Conservation (phyloP, 2,797 vertebrate species). For the Eutrigla gurnardus region DNA sequence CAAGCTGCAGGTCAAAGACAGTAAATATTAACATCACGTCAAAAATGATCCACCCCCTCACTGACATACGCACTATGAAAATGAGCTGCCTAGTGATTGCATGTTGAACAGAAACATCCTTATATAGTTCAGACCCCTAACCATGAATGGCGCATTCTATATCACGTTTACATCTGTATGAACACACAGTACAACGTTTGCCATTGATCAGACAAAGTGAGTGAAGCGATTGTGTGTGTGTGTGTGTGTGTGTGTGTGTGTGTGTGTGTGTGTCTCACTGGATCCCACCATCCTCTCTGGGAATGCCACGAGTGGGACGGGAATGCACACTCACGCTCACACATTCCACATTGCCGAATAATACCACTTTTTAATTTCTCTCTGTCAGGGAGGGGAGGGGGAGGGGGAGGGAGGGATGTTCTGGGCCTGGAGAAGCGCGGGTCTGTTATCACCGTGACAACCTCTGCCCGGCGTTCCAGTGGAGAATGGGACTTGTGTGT, state of each 20-base stretch:
- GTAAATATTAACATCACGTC: slow-evolving; percentile 14
- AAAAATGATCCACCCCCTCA: slow-evolving; percentile 10
- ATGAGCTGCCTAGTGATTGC: slow-evolving; percentile 1
- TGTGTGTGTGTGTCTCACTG: slow-evolving; percentile 27
- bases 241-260: not conserved
- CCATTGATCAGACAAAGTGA: slow-evolving; percentile 31
- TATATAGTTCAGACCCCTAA: slow-evolving; percentile 1
- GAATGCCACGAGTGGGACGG: slow-evolving; percentile 79
- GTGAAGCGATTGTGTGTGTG: slow-evolving; percentile 19
- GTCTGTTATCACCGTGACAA: slow-evolving; percentile 81
- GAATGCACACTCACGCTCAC: slow-evolving; percentile 80
- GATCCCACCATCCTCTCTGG: slow-evolving; percentile 53
- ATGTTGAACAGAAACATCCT: slow-evolving; percentile 30
- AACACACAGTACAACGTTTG: slow-evolving; percentile 24
- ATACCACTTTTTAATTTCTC: slow-evolving; percentile 57
- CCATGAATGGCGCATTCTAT: slow-evolving; percentile 39
- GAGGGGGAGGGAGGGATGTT: slow-evolving; percentile 15
- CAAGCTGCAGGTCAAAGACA: slow-evolving; percentile 1
- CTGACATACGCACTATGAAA: slow-evolving; percentile 14
- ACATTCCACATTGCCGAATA: slow-evolving; percentile 76
- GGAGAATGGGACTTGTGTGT: slow-evolving; percentile 76
- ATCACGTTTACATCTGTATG: slow-evolving; percentile 23
- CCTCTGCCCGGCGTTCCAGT: slow-evolving; percentile 73
- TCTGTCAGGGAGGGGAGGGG: slow-evolving; percentile 29
- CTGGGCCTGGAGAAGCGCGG: slow-evolving; percentile 52